phyloP scores from a whole-genome alignment of 2,888 invertebrate genomes.

The Lordiphosa fenestrarum region DNA sequence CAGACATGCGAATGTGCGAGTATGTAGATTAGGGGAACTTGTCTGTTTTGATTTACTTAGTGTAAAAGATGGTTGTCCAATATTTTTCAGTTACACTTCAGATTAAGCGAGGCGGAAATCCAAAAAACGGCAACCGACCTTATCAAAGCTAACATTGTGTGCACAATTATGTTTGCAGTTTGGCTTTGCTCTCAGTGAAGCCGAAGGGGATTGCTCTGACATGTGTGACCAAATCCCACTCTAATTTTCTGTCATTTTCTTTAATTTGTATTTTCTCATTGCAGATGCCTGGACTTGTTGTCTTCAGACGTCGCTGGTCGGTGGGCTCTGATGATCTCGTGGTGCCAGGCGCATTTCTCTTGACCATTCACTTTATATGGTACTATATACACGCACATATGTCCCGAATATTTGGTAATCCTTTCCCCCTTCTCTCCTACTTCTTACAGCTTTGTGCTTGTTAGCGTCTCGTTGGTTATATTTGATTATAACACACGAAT shows the following conservation, averaged over 20 bases:
- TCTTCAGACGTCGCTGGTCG: slow-evolving; percentile 92
- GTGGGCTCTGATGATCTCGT: slow-evolving; percentile 94
- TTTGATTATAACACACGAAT: slow-evolving; percentile 78
- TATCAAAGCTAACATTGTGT: no score
- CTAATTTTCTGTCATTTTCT: neutral
- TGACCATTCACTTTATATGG: slow-evolving; percentile 89
- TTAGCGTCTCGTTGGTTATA: slow-evolving; percentile 77
- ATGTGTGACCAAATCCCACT: neutral
- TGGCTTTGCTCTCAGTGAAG: no score
- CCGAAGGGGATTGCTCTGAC: no score
- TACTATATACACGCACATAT: slow-evolving; percentile 80
- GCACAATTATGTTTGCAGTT: no score
- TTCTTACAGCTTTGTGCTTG: slow-evolving; percentile 76
- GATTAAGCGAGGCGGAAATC: no score
- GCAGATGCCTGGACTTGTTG: slow-evolving; percentile 91
- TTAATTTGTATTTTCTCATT: no score
- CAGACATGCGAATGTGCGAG: no score
- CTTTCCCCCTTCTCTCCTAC: neutral
- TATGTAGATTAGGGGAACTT: no score
- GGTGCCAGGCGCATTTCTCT: slow-evolving; percentile 89
- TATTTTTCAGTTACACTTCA: no score
- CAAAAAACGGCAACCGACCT: no score
- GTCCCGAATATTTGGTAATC: neutral
- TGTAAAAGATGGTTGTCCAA: no score
- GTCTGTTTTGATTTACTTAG: no score